Evolutionary conservation across 1,140 invertebrate genomes (phyloP), one percentile per base, ranked within the genome.

Genomic region (Ostrea denselamellosa): DNA sequence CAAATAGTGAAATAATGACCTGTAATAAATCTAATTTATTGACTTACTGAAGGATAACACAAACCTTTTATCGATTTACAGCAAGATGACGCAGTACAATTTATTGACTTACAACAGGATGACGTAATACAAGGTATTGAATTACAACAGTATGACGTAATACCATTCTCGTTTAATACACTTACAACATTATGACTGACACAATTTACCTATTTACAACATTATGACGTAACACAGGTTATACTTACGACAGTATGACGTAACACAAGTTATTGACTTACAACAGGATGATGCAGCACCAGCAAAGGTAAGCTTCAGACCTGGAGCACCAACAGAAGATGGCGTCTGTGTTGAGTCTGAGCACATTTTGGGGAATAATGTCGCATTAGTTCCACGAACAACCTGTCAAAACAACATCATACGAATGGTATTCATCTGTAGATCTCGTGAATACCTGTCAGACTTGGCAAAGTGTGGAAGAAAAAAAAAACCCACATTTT

Each of bases 321-420:
- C 83, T 0, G 52, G 52, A 25, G 52, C 22, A 14, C n/a, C 12
- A 14, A 84, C 83, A 54, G 83, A 84, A 10, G 83, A 54, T 8
- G 83, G 54, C 19, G 51, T 54, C 51, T 84, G 83, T 12, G 83
- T n/a, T 9, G 83, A 54, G 28, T 84, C 83, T 22, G 52, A 54
- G 28, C 83, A 84, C 25, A 84, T 54, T 22, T 84, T 84, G 0
- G 83, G 83, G 54, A 84, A 84, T 54, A 54, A 53, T n/a, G 83
- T 84, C 8, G 83, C 83, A 25, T n/a, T 54, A 7, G 54, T 25
- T 77, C 68, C 68, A 9, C 17, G 34, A 9, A 77, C 68, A 77
- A 77, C 68, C 68, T 77, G 68, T 25, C 25, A 77, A 77, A 8
- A 12, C 22, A 44, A 44, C 5, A 44, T 2, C 34, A 44, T 44